Conservation (phyloP, 2,113 vertebrate genomes). For the Felis catus region F.catus_Fca126_mat1.0 CM031415.1:80387001-80387500, state of each 20-base stretch:
- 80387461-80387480: constrained; percentile 99
- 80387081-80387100: constrained; percentile 4
- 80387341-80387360: constrained; percentile 84
- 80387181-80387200: neutral
- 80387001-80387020: neutral
- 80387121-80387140: neutral
- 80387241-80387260: constrained; percentile 66
- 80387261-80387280: constrained; percentile 71
- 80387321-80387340: constrained; percentile 78
- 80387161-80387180: neutral
- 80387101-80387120: neutral
- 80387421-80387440: constrained; percentile 85
- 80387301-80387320: constrained; percentile 78
- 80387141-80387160: neutral
- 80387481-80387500: constrained; percentile 91
- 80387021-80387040: neutral
- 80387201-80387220: neutral
- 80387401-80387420: constrained; percentile 83
- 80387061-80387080: neutral
- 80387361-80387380: constrained; percentile 91
- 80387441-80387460: constrained; percentile 89
- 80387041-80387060: neutral
- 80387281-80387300: constrained; percentile 78
- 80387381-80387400: constrained; percentile 90
- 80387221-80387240: constrained; percentile 40